Evolutionary conservation across 2,113 vertebrate species (phyloP), one percentile per base, ranked within the genome.

Genomic region (Platycercus adscitus): DNA sequence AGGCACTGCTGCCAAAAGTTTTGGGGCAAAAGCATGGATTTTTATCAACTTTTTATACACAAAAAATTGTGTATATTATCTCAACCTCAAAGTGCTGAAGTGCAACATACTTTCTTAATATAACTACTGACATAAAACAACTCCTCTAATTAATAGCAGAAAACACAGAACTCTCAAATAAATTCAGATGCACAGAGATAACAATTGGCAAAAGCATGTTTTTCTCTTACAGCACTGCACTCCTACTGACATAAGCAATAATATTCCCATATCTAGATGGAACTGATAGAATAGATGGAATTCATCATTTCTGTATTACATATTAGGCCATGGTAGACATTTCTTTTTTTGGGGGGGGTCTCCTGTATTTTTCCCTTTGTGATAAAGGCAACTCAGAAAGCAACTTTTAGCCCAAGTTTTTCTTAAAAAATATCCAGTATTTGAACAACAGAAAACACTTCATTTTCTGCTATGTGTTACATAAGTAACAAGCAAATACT

Each of bases 21-120:
- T 43, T 47, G 20, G 15, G 13, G 21, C 25, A 72, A 24, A 77
- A 72, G 4, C 24, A 33, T 1, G 18, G 17, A 37, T 25, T 63
- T 61, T 61, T 41, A 70, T 44, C 29, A 92, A 29, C 8, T 56
- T 85, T 19, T 37, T 37, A 37, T 37, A 37, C 37, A 37, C 37
- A 53, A 81, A 86, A 65, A n/a, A 15, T 26, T 1, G 1, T 31
- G 28, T 31, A 10, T 14, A 26, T 44, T 44, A 68, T 18, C 43
- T 55, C 23, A 55, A 50, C 3, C 8, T 49, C 15, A 10, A 52
- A 70, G 10, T 29, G 13, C 0, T 52, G 18, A 81, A 61, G 18
- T 0, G 0, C 20, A 88, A 41, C 20, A 43, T 12, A 43, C 1
- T 66, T 82, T 33, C 24, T 26, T 18, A 6, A 41, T 26, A 19